Base-by-base conservation (phyloP, 2,888 invertebrate genomes). In the Chrysomela aeneicollis region DNA sequence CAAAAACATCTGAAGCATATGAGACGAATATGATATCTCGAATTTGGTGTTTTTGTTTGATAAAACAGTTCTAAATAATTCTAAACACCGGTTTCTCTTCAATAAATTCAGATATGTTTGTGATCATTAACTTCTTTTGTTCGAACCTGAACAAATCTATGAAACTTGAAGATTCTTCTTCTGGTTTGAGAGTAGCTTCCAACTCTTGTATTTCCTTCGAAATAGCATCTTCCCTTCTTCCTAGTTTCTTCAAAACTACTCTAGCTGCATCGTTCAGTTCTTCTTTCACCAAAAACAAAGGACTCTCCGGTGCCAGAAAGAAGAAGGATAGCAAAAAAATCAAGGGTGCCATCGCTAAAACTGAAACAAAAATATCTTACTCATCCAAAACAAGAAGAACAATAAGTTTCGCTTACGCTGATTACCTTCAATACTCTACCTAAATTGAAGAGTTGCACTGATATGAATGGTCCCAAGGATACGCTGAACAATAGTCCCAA, bases 281-380 rank as follows among this genome's bases (percentile, higher is more conserved):
- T 88, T 86, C 26, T 83, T 82, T 47, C 0, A 92, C 81, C 37
- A 88, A 84, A 74, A 88, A 92, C 65, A 90, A 88, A 0, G 96
- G 95, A 0, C 92, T 90, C 77, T 96, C 96, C 0, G 94, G 94
- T 86, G 93, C 90, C 69, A 89, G 88, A 75, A 89, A 85, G 80
- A 91, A 88, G 75, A 92, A 90, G 0, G 87, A 70, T 0, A 85
- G 71, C 0, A 87, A 82, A 50, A 86, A 78, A 0, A 82, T 18
- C 0, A 80, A 76, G 0, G 81, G 76, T 0, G 85, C 61, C 0
- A 89, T 81, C 0, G 91, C 89, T 26, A 78, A 66, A 55, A 91
- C 84, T 64, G 46, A 0, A 61, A 57, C 60, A 90, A 86, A 15
- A 42, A 42, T 2, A 15, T 4, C 6, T 6, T 3, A 26, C 3